Conservation (phyloP, 2,113 vertebrate genomes). For the Apistogramma diplotaenia region DNA sequence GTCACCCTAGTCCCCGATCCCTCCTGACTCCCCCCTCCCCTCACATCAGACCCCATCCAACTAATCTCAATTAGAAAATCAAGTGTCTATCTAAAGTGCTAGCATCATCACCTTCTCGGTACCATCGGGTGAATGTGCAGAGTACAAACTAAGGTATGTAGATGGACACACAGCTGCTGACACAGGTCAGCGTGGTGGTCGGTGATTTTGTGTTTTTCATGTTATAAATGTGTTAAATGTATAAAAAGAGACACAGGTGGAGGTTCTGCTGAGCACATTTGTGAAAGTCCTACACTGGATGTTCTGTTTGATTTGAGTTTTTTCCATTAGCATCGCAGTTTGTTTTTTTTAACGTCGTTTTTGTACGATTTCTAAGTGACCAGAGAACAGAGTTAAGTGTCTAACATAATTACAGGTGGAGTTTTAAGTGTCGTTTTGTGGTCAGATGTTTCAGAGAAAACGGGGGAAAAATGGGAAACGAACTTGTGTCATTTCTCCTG, state of each 20-base stretch:
- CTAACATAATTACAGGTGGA: conserved; percentile 44
- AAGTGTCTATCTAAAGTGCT: conserved; percentile 57
- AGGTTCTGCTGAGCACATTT: conserved; percentile 72
- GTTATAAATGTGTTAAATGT: conserved; percentile 80
- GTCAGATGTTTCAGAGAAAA: conserved; percentile 59
- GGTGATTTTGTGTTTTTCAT: conserved; percentile 67
- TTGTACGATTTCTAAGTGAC: conserved; percentile 42
- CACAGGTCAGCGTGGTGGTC: conserved; percentile 49
- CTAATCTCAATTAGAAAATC: conserved; percentile 57
- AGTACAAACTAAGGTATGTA: conserved; percentile 59
- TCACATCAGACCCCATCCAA: conserved; percentile 62
- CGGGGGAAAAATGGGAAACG: background rate
- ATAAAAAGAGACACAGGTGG: conserved; percentile 70
- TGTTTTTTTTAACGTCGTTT: conserved; percentile 63
- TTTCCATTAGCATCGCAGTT: conserved; percentile 57
- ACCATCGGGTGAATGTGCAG: conserved; percentile 60
- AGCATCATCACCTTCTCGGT: conserved; percentile 38
- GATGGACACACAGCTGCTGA: conserved; percentile 48
- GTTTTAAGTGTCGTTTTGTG: conserved; percentile 50
- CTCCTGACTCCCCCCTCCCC: background rate
- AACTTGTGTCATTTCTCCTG: conserved; percentile 27
- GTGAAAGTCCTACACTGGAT: conserved; percentile 85
- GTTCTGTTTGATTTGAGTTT: conserved; percentile 48
- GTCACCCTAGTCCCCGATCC: background rate
- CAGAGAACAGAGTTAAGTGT: conserved; percentile 46